Evolutionary conservation across 2,888 invertebrate species (phyloP).

Genomic region (Mythimna ferrago): DNA sequence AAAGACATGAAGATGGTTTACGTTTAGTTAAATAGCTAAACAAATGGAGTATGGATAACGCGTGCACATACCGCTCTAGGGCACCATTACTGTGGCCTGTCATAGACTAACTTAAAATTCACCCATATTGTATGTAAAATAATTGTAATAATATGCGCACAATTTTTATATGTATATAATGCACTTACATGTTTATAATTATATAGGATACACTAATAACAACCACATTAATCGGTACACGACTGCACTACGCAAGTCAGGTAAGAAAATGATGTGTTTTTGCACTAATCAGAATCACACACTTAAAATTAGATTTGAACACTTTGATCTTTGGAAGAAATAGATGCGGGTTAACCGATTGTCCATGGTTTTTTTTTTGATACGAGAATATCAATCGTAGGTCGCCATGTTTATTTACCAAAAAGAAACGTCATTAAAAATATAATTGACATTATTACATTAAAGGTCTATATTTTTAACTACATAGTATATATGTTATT

Average conservation of each 20-base stretch:
- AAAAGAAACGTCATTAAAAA: neutral
- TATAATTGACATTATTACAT: neutral
- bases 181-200: conserved; percentile 7
- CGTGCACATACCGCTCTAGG: neutral
- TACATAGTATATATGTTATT: neutral
- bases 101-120: neutral
- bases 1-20: too few relatives aligned
- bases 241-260: neutral
- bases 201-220: neutral
- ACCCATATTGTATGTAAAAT: neutral
- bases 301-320: neutral
- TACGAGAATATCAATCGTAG: neutral
- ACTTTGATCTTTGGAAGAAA: too few relatives aligned
- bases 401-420: neutral
- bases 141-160: conserved; percentile 8
- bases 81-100: neutral
- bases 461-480: neutral
- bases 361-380: too few relatives aligned
- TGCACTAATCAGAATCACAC: neutral
- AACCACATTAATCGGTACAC: too few relatives aligned
- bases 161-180: conserved; percentile 6
- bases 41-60: neutral
- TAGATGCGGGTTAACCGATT: neutral
- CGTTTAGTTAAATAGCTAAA: too few relatives aligned
- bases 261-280: neutral